A percentile compares a stretch with the other conserved stretches of the same genome.
These are phyloP conservation scores for Pseudomyrmex cubaensis DNA, from an alignment of 1,140 invertebrate genomes.

Conservation along the genomic window DNA sequence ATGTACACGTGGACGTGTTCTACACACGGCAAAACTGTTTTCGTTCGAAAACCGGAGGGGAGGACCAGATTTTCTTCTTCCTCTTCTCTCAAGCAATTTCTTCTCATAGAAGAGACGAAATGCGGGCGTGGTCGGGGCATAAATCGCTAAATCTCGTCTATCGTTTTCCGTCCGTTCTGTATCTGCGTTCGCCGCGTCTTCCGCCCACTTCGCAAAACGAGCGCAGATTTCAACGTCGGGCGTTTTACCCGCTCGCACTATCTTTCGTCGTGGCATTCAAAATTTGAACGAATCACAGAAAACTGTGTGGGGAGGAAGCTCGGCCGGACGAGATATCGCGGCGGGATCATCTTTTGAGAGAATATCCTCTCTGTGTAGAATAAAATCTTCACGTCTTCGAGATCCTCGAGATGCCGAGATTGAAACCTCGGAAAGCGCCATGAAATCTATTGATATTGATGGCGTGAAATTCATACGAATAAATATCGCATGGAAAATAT, in stretches of 20 bases:
- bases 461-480: too few species aligned
- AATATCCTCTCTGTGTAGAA: conserved; percentile 8
- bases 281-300: conserved; percentile 1
- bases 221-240: conserved; percentile 16
- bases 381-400: conserved; percentile 8
- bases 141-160: conserved; percentile 77
- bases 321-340: too few species aligned
- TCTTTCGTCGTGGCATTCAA: conserved; percentile 18
- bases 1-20: conserved; percentile 28
- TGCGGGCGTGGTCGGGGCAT: conserved; percentile 75
- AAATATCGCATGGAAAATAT: background rate
- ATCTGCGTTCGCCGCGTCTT: background rate
- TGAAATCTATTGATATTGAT: too few species aligned
- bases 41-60: conserved; percentile 32
- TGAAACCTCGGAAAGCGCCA: too few species aligned
- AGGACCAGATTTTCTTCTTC: conserved; percentile 38
- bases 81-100: conserved; percentile 59
- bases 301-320: background rate
- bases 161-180: conserved; percentile 46
- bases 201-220: conserved; percentile 11
- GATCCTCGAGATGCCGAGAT: too few species aligned
- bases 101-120: conserved; percentile 69
- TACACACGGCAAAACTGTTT: conserved; percentile 52
- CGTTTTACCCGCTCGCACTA: background rate
- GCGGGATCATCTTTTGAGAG: background rate